phyloP scores from a whole-genome alignment of 2,797 vertebrate genomes.

The Pteropus rufus region DNA sequence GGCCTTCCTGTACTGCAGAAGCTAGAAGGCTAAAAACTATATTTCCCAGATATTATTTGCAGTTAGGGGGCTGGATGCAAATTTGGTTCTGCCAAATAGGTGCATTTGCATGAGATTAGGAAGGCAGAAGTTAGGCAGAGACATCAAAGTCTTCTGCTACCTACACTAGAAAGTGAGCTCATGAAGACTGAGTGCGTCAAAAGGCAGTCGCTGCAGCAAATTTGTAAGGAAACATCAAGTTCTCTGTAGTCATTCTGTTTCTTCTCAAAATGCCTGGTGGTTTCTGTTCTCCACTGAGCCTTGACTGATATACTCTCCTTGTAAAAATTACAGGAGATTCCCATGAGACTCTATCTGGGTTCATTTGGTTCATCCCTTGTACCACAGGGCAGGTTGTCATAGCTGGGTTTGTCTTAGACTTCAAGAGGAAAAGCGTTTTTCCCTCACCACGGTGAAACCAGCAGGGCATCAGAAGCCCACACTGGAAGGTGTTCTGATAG shows the following conservation, averaged over 20 bases:
- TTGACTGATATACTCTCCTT: neutral
- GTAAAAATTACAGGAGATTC: neutral
- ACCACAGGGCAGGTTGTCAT: neutral
- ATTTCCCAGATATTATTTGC: neutral
- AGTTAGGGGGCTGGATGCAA: neutral
- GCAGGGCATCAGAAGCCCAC: neutral
- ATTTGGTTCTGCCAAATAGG: neutral
- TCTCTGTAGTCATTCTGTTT: neutral
- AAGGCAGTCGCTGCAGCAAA: neutral
- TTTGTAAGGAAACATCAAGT: neutral
- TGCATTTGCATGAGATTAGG: neutral
- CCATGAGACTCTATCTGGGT: neutral
- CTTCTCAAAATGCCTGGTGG: neutral
- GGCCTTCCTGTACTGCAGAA: neutral
- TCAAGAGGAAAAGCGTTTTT: neutral
- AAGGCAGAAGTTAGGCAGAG: neutral
- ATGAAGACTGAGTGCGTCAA: neutral
- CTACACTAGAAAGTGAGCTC: neutral
- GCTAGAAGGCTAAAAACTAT: neutral
- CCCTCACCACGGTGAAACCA: neutral
- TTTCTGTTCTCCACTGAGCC: neutral
- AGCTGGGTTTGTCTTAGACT: neutral
- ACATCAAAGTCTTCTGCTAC: neutral
- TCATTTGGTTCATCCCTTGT: neutral
- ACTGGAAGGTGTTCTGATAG: neutral